These are phyloP conservation scores for Coelopa pilipes DNA, from an alignment of 2,888 invertebrate species.

Conservation along the genomic window DNA sequence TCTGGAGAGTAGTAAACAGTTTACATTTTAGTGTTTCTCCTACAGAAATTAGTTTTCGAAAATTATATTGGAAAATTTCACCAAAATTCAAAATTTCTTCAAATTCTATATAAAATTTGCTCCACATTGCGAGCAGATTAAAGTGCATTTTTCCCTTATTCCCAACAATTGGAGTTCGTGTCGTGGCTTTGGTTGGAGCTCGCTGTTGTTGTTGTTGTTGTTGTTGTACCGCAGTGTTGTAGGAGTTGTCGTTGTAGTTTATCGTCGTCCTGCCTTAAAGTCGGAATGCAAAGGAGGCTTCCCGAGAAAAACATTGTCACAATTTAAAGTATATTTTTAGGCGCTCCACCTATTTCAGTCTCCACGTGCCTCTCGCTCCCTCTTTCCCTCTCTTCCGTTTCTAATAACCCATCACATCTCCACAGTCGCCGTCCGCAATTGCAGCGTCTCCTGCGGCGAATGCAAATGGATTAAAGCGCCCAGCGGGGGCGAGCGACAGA, in stretches of 20 bases:
- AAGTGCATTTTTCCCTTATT: conserved; percentile 1
- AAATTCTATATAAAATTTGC: background rate
- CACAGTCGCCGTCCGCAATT: background rate
- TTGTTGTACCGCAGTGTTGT: background rate
- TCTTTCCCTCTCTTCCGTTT: too few species aligned
- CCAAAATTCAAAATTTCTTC: background rate
- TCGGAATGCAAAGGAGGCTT: conserved; percentile 16
- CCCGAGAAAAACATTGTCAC: conserved; percentile 14
- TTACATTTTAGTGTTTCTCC: background rate
- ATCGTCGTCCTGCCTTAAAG: background rate
- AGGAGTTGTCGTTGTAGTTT: background rate
- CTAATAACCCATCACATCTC: too few species aligned
- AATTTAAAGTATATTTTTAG: conserved; percentile 31
- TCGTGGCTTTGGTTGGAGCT: too few species aligned
- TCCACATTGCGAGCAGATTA: conserved; percentile 7
- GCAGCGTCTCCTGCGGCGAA: conserved; percentile 19
- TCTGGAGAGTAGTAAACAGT: too few species aligned
- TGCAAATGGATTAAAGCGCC: conserved; percentile 22
- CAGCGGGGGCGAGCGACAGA: too few species aligned
- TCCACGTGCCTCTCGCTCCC: too few species aligned
- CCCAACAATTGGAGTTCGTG: background rate
- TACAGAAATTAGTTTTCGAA: background rate
- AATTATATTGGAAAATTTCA: conserved; percentile 2
- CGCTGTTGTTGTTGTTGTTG: background rate
- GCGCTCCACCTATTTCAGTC: background rate